Percentiles rank a stretch among this genome's conserved stretches.
Conservation (phyloP, 2,888 invertebrate species). For the Acleris laterana region DNA sequence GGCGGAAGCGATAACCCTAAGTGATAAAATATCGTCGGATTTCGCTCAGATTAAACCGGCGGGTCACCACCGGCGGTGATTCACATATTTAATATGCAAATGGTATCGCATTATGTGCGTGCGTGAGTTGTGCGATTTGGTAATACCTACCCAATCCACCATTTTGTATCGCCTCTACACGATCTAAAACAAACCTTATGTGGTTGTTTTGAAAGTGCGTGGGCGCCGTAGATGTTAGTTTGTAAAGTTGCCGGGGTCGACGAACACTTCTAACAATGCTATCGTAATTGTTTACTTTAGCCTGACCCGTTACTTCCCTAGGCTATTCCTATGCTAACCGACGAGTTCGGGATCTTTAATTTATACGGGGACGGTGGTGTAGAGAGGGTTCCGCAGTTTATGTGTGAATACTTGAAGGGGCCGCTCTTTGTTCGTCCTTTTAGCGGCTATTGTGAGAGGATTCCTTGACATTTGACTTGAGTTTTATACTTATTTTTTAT, state of each 20-base stretch:
- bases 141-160: slow-evolving; percentile 39
- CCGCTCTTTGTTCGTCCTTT: too few species aligned
- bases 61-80: slow-evolving; percentile 37
- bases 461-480: too few species aligned
- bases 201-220: background rate
- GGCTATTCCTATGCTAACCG: slow-evolving; percentile 25
- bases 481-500: too few species aligned
- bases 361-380: slow-evolving; percentile 13
- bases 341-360: slow-evolving; percentile 17
- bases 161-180: background rate
- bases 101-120: slow-evolving; percentile 45
- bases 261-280: slow-evolving; percentile 59
- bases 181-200: background rate
- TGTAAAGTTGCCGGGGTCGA: slow-evolving; percentile 35
- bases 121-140: slow-evolving; percentile 44
- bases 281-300: slow-evolving; percentile 77
- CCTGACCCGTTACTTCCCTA: slow-evolving; percentile 60
- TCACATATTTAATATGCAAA: slow-evolving; percentile 51
- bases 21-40: slow-evolving; percentile 33
- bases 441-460: too few species aligned
- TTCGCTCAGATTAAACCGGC: slow-evolving; percentile 36
- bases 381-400: background rate
- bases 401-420: too few species aligned
- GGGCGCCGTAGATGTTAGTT: background rate
- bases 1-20: slow-evolving; percentile 5